These are phyloP conservation scores for Disparrhopalites patrizii DNA, from an alignment of 2,888 invertebrate genomes.

Conservation along the genomic window DNA sequence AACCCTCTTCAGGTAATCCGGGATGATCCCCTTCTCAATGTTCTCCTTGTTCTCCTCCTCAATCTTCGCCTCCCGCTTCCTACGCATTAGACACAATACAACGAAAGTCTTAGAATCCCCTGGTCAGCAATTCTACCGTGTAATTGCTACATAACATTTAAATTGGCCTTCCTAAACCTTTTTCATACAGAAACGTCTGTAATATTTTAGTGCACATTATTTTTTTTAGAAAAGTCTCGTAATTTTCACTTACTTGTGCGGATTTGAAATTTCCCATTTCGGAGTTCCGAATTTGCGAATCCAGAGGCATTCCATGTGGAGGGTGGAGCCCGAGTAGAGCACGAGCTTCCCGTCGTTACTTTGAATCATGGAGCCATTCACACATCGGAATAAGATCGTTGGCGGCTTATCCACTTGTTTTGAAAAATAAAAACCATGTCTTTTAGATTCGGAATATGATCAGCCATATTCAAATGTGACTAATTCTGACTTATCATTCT, in stretches of 20 bases:
- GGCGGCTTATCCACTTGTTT: constrained; percentile 76
- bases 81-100: no score
- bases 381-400: constrained; percentile 75
- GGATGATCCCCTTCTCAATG: constrained; percentile 1
- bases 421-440: background rate
- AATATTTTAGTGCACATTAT: no score
- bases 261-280: constrained; percentile 62
- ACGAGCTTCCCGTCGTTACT: constrained; percentile 79
- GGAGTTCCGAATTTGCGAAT: constrained; percentile 79
- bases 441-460: background rate
- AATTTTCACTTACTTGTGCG: constrained; percentile 15
- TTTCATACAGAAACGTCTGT: no score
- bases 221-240: no score
- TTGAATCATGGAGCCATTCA: constrained; percentile 78
- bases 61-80: constrained; percentile 4
- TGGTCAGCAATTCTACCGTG: no score
- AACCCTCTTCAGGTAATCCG: background rate
- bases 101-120: no score
- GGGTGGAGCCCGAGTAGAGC: constrained; percentile 76
- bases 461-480: background rate
- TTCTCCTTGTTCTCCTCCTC: constrained; percentile 22
- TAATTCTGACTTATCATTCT: no score
- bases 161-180: no score
- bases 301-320: constrained; percentile 87
- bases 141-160: no score